Conservation (phyloP, 1,140 invertebrate species). For the Drosophila baimaii region DNA sequence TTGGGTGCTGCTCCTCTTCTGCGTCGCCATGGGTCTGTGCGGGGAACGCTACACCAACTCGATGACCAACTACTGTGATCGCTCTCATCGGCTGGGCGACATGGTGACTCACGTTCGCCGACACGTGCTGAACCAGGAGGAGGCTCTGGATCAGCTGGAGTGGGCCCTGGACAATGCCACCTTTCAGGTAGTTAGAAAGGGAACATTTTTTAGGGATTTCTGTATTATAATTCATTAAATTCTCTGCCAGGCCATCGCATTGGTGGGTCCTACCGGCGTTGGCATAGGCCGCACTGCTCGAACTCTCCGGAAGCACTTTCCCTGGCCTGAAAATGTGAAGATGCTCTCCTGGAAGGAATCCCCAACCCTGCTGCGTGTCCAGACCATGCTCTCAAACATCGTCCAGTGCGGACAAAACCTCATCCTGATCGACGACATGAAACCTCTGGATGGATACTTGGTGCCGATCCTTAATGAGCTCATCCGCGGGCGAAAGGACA, state of each 20-base stretch:
- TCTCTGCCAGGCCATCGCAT: neutral
- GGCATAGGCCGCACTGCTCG: slow-evolving; percentile 18
- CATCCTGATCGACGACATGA: slow-evolving; percentile 23
- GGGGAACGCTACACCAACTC: neutral
- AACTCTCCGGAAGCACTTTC: neutral
- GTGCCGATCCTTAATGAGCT: slow-evolving; percentile 7
- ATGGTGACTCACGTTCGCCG: slow-evolving; percentile 3
- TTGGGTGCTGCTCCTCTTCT: neutral
- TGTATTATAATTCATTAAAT: too few relatives aligned
- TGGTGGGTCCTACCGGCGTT: slow-evolving; percentile 19
- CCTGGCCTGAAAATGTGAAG: slow-evolving; percentile 19
- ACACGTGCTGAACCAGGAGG: slow-evolving; percentile 9
- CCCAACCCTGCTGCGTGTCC: neutral
- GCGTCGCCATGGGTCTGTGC: neutral
- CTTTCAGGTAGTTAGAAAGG: neutral
- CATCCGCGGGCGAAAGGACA: neutral
- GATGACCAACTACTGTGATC: neutral
- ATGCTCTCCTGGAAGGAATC: slow-evolving; percentile 5
- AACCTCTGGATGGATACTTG: neutral
- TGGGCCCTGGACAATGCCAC: slow-evolving; percentile 1
- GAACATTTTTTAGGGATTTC: neutral
- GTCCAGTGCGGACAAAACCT: slow-evolving; percentile 11
- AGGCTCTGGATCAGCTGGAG: slow-evolving; percentile 9
- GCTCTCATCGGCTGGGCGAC: neutral
- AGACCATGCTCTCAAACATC: slow-evolving; percentile 1